These are phyloP conservation scores for Heliocidaris tuberculata DNA, from an alignment of 35 echinoderm and acorn worm genomes.

Conservation along the genomic window DNA sequence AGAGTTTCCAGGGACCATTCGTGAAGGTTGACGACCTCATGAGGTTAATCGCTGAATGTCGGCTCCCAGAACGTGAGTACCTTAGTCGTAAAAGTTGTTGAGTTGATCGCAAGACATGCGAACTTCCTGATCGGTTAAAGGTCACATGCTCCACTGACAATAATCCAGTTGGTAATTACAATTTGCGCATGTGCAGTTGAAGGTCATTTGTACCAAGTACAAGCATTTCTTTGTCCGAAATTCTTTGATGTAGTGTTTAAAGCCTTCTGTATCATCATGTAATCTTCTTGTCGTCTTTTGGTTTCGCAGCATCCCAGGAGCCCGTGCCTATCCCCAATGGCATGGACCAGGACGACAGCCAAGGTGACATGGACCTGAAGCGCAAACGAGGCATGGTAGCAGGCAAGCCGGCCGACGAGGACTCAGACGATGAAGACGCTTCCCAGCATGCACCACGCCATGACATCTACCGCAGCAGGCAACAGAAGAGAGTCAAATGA, in stretches of 20 bases:
- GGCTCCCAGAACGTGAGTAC: slow-evolving; percentile 90
- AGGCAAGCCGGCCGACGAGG: slow-evolving; percentile 48
- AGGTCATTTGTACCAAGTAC: too few species aligned
- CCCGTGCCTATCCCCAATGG: slow-evolving; percentile 36
- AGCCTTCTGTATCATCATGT: too few species aligned
- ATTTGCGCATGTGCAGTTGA: too few species aligned
- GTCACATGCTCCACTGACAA: too few species aligned
- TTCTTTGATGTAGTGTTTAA: not conserved
- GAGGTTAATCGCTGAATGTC: slow-evolving; percentile 79
- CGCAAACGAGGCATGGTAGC: slow-evolving; percentile 52
- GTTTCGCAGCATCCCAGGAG: slow-evolving; percentile 1
- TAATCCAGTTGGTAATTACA: too few species aligned
- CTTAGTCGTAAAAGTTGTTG: not conserved
- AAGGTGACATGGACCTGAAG: slow-evolving; percentile 51
- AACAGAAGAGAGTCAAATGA: slow-evolving; percentile 87
- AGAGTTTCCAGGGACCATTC: slow-evolving; percentile 89
- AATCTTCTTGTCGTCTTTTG: not conserved
- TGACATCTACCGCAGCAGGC: slow-evolving; percentile 94
- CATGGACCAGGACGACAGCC: not conserved
- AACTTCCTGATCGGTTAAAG: too few species aligned
- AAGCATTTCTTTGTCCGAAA: not conserved
- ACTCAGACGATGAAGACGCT: slow-evolving; percentile 86
- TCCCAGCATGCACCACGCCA: slow-evolving; percentile 74
- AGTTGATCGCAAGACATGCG: too few species aligned
- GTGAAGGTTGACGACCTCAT: slow-evolving; percentile 96